These are phyloP conservation scores for rabbit (Oryctolagus cuniculus) DNA, from an alignment of 2,113 vertebrate genomes.

Conservation along the genomic window mOryCun1.1 NC_091436.1:23052501-23053000, in stretches of 20 bases:
- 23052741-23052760: neutral
- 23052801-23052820: neutral
- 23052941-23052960: neutral
- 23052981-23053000: neutral
- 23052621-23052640: neutral
- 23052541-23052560: neutral
- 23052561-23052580: neutral
- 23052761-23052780: slow-evolving; percentile 13
- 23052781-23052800: neutral
- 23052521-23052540: slow-evolving; percentile 26
- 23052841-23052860: too few species aligned
- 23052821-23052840: too few species aligned
- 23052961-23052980: neutral
- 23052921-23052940: too few species aligned
- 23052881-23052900: too few species aligned
- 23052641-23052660: neutral
- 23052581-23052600: neutral
- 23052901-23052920: too few species aligned
- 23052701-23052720: neutral
- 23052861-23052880: too few species aligned
- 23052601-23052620: neutral
- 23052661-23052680: neutral
- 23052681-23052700: neutral
- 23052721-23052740: neutral
- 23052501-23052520: neutral